A percentile compares a stretch with the other conserved stretches of the same genome.
Evolutionary conservation across 2,888 invertebrate species (phyloP).

Genomic region (Ormyrus rosae): DNA sequence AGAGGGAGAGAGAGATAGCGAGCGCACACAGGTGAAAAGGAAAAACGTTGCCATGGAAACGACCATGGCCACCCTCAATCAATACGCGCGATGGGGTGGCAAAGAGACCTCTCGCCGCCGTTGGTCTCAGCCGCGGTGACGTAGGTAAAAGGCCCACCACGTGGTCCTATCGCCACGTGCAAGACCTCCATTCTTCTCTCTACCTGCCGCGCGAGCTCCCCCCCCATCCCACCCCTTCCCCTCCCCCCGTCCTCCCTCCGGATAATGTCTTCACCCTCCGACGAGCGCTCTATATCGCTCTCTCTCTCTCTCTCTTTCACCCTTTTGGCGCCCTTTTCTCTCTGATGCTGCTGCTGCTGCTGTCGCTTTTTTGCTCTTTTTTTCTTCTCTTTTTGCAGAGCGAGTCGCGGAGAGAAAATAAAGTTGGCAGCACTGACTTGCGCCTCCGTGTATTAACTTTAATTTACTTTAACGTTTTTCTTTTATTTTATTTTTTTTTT

Average conservation of each 20-base stretch:
- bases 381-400: not conserved
- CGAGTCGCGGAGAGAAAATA: too few relatives aligned
- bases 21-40: constrained; percentile 72
- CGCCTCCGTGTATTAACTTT: too few relatives aligned
- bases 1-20: not conserved
- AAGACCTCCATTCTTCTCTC: constrained; percentile 63
- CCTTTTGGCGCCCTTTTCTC: not conserved
- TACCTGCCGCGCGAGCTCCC: not conserved
- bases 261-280: too few relatives aligned
- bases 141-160: constrained; percentile 72
- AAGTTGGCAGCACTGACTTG: too few relatives aligned
- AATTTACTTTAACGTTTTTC: too few relatives aligned
- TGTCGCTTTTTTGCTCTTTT: not conserved
- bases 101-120: constrained; percentile 37
- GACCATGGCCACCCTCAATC: constrained; percentile 76
- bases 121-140: constrained; percentile 64
- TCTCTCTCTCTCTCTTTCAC: constrained; percentile 3
- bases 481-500: too few relatives aligned
- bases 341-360: not conserved
- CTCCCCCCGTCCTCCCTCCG: not conserved
- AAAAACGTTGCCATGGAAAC: constrained; percentile 75
- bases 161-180: constrained; percentile 76
- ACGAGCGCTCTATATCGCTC: not conserved
- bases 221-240: not conserved
- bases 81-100: constrained; percentile 70